phyloP scores from a whole-genome alignment of 2,888 invertebrate genomes.

The Xanthia togata region DNA sequence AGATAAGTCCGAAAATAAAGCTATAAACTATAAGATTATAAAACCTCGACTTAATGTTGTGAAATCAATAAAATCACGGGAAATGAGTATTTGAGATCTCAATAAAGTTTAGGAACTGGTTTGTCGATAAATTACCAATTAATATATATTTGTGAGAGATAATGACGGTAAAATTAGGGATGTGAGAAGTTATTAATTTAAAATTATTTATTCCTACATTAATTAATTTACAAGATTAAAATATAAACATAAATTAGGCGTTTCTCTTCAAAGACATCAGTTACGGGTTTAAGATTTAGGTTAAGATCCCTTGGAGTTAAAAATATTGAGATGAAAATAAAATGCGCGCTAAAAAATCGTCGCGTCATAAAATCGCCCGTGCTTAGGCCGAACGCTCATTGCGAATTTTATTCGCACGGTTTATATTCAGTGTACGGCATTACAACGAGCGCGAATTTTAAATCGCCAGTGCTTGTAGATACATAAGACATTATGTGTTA shows the following conservation, averaged over 20 bases:
- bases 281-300: not conserved
- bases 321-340: too few relatives aligned
- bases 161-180: constrained; percentile 42
- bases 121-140: constrained; percentile 53
- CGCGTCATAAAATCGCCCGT: too few relatives aligned
- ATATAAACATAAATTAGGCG: not conserved
- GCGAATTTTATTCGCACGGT: too few relatives aligned
- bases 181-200: constrained; percentile 19
- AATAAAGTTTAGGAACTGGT: constrained; percentile 54
- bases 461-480: too few relatives aligned
- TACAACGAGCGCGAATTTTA: too few relatives aligned
- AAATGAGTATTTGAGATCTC: constrained; percentile 51
- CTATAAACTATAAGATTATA: constrained; percentile 51
- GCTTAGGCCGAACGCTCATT: too few relatives aligned
- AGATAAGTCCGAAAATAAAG: constrained; percentile 48
- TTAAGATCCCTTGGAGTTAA: too few relatives aligned
- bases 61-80: constrained; percentile 62
- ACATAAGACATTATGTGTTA: too few relatives aligned
- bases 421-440: too few relatives aligned
- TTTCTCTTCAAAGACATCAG: not conserved
- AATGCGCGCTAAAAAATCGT: too few relatives aligned
- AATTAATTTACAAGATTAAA: constrained; percentile 5
- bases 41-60: constrained; percentile 41
- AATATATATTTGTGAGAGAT: constrained; percentile 47
- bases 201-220: too few relatives aligned